A percentile compares a stretch with the other conserved stretches of the same genome.
These are phyloP conservation scores for Dasypus novemcinctus DNA, from an alignment of 2,113 vertebrate genomes.

Conservation along the genomic window DNA sequence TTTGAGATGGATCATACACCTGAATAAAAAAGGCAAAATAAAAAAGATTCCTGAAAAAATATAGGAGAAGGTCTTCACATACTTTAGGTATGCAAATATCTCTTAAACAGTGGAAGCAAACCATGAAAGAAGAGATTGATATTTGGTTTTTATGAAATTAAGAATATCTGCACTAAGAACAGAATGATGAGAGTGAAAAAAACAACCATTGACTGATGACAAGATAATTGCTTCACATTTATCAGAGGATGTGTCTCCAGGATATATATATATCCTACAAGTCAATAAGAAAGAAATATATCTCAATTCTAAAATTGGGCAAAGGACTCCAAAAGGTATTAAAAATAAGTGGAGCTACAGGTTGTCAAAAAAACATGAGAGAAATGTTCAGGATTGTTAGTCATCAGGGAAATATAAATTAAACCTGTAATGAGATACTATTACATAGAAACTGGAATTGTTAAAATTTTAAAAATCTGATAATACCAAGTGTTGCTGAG, in stretches of 20 bases:
- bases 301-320: neutral
- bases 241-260: neutral
- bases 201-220: neutral
- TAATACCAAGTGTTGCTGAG: neutral
- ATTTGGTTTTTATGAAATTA: neutral
- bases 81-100: neutral
- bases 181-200: neutral
- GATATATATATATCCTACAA: neutral
- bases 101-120: neutral
- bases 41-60: neutral
- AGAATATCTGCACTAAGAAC: neutral
- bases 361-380: neutral
- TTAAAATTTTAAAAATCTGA: neutral
- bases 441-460: neutral
- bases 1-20: neutral
- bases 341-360: neutral
- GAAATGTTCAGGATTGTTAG: neutral
- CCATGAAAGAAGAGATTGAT: neutral
- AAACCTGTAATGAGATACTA: neutral
- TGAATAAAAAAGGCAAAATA: neutral
- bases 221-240: neutral
- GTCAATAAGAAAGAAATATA: neutral
- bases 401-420: neutral
- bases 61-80: neutral
- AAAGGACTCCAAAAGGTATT: neutral